Percentiles rank a stretch among this genome's conserved stretches.
These are phyloP conservation scores for Machimus rusticus DNA, from an alignment of 2,888 invertebrate species.

Conservation along the genomic window DNA sequence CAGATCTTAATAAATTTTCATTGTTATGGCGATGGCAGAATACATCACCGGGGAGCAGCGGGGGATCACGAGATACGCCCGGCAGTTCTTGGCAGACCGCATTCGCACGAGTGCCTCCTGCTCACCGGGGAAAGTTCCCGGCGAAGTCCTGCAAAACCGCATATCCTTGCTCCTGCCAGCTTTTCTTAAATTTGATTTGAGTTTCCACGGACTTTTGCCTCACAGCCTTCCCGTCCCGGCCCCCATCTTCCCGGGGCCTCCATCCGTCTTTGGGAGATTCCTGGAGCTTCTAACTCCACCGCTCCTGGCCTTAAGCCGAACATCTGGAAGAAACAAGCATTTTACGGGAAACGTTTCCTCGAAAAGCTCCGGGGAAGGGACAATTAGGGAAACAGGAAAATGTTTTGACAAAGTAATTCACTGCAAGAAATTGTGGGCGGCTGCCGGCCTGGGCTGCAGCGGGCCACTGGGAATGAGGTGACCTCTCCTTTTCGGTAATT, in stretches of 20 bases:
- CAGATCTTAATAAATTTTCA: slow-evolving; percentile 21
- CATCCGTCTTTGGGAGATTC: background rate
- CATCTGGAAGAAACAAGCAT: background rate
- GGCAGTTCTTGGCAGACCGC: slow-evolving; percentile 7
- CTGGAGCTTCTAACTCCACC: background rate
- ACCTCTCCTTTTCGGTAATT: background rate
- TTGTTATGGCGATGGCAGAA: slow-evolving; percentile 2
- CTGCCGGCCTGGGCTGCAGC: background rate
- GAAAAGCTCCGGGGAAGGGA: background rate
- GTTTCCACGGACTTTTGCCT: background rate
- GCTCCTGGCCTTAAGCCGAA: background rate
- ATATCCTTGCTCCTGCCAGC: background rate
- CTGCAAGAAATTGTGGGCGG: background rate
- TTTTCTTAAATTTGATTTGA: slow-evolving; percentile 16
- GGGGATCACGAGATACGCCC: background rate
- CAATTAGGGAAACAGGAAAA: slow-evolving; percentile 8
- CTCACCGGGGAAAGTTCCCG: background rate
- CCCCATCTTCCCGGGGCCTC: background rate
- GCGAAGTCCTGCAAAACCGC: background rate
- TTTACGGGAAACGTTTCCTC: background rate
- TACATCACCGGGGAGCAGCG: background rate
- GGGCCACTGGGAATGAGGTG: background rate
- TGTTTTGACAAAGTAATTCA: slow-evolving; percentile 3
- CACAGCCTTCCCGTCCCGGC: background rate
- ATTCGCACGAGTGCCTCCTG: slow-evolving; percentile 6